Evolutionary conservation across 2,888 invertebrate genomes (phyloP).

Genomic region (Trilocha varians): DNA sequence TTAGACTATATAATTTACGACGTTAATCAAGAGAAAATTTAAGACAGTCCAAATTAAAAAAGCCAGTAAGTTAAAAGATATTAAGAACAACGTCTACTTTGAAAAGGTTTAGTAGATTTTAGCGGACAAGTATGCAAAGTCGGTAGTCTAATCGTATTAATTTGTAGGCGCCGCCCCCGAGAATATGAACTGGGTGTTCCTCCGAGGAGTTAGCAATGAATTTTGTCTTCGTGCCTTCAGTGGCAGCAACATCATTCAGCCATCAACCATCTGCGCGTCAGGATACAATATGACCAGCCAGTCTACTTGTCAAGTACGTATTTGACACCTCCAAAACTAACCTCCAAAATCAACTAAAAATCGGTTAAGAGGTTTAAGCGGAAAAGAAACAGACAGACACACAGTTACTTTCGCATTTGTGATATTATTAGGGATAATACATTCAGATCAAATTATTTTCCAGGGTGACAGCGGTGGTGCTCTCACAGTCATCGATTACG

Average conservation of each 20-base stretch:
- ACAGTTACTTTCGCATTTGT: neutral
- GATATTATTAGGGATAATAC: no score
- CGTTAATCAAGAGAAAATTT: no score
- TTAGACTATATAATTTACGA: no score
- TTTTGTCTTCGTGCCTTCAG: constrained; percentile 24
- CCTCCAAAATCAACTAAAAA: no score
- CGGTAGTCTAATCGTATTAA: neutral
- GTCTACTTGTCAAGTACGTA: constrained; percentile 36
- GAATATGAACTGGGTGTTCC: constrained; percentile 19
- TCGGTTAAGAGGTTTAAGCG: no score
- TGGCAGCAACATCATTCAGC: constrained; percentile 28
- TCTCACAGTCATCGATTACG: constrained; percentile 21
- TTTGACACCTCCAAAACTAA: neutral
- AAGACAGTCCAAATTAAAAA: no score
- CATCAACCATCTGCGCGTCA: constrained; percentile 43
- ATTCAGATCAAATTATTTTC: neutral
- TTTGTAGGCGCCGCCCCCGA: constrained; percentile 14
- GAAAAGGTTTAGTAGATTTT: no score
- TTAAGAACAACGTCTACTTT: no score
- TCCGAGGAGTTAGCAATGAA: constrained; percentile 16
- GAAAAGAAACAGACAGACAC: neutral
- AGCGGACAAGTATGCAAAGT: neutral
- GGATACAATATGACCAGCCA: constrained; percentile 45
- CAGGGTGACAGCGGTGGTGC: constrained; percentile 64
- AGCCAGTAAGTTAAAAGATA: no score